Evolutionary conservation across 2,113 vertebrate species (phyloP), one percentile per base, ranked within the genome.

Genomic region (Mola mola): DNA sequence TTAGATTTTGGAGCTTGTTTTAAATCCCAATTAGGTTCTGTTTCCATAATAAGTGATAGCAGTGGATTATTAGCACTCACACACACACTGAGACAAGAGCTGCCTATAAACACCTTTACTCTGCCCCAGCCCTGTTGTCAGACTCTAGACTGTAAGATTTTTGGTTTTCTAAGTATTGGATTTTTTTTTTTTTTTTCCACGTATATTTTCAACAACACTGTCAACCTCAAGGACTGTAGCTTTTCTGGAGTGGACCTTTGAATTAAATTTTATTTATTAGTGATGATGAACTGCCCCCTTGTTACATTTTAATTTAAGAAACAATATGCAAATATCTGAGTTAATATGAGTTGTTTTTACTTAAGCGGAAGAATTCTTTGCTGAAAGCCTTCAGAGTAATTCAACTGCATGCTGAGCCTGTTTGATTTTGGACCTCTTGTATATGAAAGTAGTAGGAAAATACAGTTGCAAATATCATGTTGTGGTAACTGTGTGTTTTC

Each of bases 401-500:
- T 37, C 10, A 58, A 28, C 26, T 59, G 9, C 19, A 42, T 31
- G 57, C 12, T 44, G 4, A 2, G n/a, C 3, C 33, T 34, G n/a
- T n/a, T 34, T 34, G 1, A 15, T 13, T 15, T 15, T 34, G n/a
- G n/a, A n/a, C n/a, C n/a, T n/a, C n/a, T n/a, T n/a, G 33, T 13
- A 13, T 12, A 34, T 13, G 31, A 13, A 34, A 3, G 8, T 12
- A 12, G 11, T 4, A 13, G 33, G 33, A 34, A n/a, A n/a, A n/a
- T n/a, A n/a, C n/a, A n/a, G n/a, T n/a, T n/a, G n/a, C n/a, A n/a
- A n/a, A n/a, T n/a, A n/a, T n/a, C n/a, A n/a, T n/a, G n/a, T n/a
- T n/a, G n/a, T n/a, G n/a, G n/a, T n/a, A n/a, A n/a, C n/a, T 48
- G 34, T 55, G 40, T 58, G 48, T 78, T 58, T 51, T 50, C 33